phyloP scores from a whole-genome alignment of 2,113 vertebrate genomes.

The Dryoscopus gambensis region DNA sequence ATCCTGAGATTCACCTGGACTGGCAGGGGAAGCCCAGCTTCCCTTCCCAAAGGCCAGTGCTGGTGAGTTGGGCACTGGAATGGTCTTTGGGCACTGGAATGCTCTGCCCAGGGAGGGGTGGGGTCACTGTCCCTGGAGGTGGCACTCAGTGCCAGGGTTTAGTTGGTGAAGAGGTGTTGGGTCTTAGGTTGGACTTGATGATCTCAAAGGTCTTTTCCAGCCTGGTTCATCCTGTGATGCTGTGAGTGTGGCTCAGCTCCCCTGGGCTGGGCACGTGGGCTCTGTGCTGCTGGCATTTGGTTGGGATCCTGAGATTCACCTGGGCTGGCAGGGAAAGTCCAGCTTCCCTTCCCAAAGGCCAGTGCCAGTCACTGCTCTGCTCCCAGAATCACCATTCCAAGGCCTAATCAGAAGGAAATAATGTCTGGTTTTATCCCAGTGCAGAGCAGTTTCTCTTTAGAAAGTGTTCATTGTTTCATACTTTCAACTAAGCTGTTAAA shows the following conservation, averaged over 20 bases:
- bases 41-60: not conserved
- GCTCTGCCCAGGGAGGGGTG: not conserved
- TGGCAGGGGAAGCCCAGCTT: not conserved
- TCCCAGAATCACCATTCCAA: not conserved
- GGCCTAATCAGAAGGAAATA: not conserved
- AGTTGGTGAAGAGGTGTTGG: no score
- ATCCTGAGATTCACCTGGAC: no score
- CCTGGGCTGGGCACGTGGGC: not conserved
- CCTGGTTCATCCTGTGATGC: not conserved
- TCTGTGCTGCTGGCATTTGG: no score
- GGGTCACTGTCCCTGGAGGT: not conserved
- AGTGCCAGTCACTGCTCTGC: not conserved
- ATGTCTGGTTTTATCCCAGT: not conserved
- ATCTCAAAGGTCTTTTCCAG: not conserved
- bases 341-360: not conserved
- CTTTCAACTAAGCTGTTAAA: not conserved
- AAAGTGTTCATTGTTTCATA: fast-evolving
- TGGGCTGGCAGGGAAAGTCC: fast-evolving
- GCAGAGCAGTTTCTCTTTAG: not conserved
- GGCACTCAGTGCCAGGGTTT: not conserved
- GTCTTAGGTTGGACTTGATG: not conserved
- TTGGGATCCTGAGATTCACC: not conserved
- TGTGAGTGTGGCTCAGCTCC: not conserved
- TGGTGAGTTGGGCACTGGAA: not conserved
- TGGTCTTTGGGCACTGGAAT: not conserved